These are phyloP conservation scores for Lingula anatina DNA, from an alignment of 2,888 invertebrate species.

Conservation along the genomic window DNA sequence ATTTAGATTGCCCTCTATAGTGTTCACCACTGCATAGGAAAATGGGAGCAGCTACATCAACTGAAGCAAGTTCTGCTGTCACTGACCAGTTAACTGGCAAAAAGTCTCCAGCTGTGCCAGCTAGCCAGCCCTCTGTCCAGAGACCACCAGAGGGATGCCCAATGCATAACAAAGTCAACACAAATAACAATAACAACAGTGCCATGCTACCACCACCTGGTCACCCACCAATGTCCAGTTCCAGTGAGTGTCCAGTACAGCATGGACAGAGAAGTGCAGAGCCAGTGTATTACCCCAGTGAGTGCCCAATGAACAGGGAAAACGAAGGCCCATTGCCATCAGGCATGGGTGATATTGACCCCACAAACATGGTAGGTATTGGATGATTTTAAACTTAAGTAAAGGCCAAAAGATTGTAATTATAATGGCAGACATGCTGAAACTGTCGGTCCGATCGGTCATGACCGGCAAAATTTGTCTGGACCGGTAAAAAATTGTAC, in stretches of 20 bases:
- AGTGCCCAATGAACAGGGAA: constrained; percentile 69
- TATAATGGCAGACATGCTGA: no score
- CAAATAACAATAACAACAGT: no score
- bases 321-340: constrained; percentile 24
- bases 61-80: constrained; percentile 2
- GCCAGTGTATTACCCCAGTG: constrained; percentile 39
- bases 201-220: no score
- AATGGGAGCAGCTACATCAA: constrained; percentile 17
- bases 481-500: no score
- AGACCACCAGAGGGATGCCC: constrained; percentile 7
- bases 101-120: constrained; percentile 1
- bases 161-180: constrained; percentile 18
- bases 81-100: no score
- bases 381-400: no score
- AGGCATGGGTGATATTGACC: constrained; percentile 63
- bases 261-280: no score
- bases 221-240: no score
- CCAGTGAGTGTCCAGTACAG: constrained; percentile 77
- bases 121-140: background rate
- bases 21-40: background rate
- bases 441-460: no score
- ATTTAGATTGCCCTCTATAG: background rate
- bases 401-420: no score
- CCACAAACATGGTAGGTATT: constrained; percentile 75
- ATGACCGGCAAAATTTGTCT: no score